These are phyloP conservation scores for Proales similis DNA, from an alignment of 1,140 invertebrate genomes.

Conservation along the genomic window DNA sequence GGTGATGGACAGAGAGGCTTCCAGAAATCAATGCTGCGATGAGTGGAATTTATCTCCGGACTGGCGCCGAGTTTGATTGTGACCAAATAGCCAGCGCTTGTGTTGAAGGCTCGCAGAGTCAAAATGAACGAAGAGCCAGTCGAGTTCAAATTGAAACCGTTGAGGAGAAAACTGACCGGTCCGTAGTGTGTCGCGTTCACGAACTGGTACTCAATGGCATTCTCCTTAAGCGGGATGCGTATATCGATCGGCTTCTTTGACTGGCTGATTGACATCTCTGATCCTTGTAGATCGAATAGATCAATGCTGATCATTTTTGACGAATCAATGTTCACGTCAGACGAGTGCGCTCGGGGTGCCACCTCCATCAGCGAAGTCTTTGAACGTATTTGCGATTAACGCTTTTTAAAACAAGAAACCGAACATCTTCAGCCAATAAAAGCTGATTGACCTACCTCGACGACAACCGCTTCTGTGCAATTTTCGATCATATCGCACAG, in stretches of 20 bases:
- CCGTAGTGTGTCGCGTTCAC: background rate
- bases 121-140: slow-evolving; percentile 5
- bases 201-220: background rate
- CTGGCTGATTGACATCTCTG: background rate
- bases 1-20: slow-evolving; percentile 12
- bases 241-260: slow-evolving; percentile 18
- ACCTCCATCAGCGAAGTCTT: too few species aligned
- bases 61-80: slow-evolving; percentile 1
- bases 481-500: too few species aligned
- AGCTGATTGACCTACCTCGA: too few species aligned
- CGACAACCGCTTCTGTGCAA: too few species aligned
- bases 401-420: too few species aligned
- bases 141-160: slow-evolving; percentile 8
- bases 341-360: too few species aligned
- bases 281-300: background rate
- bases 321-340: slow-evolving; percentile 22
- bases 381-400: too few species aligned
- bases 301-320: slow-evolving; percentile 26
- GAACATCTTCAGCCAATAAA: too few species aligned
- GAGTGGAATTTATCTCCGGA: slow-evolving; percentile 2
- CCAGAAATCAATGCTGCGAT: slow-evolving; percentile 1
- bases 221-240: slow-evolving; percentile 28
- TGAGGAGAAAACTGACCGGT: slow-evolving; percentile 4
- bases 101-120: too few species aligned
- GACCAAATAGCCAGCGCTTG: slow-evolving; percentile 15